phyloP scores from a whole-genome alignment of 2,113 vertebrate species.

The Mesocricetus auratus region DNA sequence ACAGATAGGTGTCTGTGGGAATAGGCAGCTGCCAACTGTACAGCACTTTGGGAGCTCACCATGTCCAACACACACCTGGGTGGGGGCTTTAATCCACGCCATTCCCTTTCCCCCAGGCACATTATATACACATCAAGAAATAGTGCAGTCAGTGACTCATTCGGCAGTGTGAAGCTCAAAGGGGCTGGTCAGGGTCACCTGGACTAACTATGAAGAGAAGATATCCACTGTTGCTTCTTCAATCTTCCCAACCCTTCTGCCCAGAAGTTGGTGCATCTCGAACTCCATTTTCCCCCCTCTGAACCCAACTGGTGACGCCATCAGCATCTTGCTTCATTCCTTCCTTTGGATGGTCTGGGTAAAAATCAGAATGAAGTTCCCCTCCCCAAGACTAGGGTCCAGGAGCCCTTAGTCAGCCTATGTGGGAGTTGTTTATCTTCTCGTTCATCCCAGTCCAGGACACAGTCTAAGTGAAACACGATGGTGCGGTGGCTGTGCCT shows the following conservation, averaged over 20 bases:
- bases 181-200: neutral
- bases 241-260: neutral
- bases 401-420: slow-evolving; percentile 57
- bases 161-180: neutral
- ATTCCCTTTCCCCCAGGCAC: neutral
- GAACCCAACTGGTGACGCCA: neutral
- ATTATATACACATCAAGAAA: neutral
- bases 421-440: slow-evolving; percentile 66
- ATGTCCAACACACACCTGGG: neutral
- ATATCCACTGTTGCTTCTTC: neutral
- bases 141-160: slow-evolving; percentile 10
- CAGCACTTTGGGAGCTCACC: neutral
- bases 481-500: neutral
- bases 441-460: neutral
- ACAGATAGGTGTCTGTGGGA: neutral
- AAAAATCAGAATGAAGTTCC: neutral
- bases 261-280: too few species aligned
- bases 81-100: neutral
- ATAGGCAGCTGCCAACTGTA: neutral
- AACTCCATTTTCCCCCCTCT: neutral
- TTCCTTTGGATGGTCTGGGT: neutral
- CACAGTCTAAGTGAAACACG: slow-evolving; percentile 11
- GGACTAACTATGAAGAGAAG: neutral
- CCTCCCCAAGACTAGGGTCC: neutral
- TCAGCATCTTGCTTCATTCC: neutral